Evolutionary conservation across 2,888 invertebrate genomes (phyloP), one percentile per base, ranked within the genome.

Genomic region (Oxycera nigricornis): DNA sequence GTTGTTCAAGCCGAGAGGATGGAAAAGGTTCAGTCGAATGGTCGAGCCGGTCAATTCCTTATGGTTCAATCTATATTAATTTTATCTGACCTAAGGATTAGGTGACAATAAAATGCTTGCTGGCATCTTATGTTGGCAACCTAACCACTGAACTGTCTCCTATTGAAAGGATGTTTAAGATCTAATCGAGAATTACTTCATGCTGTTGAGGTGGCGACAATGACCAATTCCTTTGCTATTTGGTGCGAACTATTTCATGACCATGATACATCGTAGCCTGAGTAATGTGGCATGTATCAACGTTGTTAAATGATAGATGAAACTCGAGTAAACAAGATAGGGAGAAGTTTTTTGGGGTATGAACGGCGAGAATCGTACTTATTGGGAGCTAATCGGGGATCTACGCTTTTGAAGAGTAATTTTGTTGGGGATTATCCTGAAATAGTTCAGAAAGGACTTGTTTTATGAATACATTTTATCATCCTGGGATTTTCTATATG

Each of bases 11-110:
- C n/a, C n/a, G n/a, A n/a, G n/a, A n/a, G n/a, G n/a, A n/a, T n/a
- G n/a, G n/a, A n/a, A n/a, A n/a, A n/a, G n/a, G 59, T 17, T 9
- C 30, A 28, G 14, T 26, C 59, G 28, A 28, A 1, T 14, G 41
- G 24, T 39, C 20, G 39, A 22, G 65, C 30, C 24, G 22, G 22
- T 30, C 24, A 17, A 39, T 17, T 65, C 65, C 65, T 14, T 65
- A 65, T 41, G 65, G 65, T 39, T 30, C 65, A 65, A 65, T 65
- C 65, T 39, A 65, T 65, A 65, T 65, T 65, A 65, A 65, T 65
- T 65, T 65, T 65, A 65, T 65, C 20, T 41, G 65, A 65, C 65
- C 35, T 41, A 20, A 14, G 39, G 30, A 11, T 7, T 17, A 61
- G 65, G 65, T 65, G 65, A 65, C 65, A 65, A 65, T 65, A 65